Evolutionary conservation across 2,113 vertebrate genomes (phyloP).

Genomic region (Phasianus colchicus): DNA sequence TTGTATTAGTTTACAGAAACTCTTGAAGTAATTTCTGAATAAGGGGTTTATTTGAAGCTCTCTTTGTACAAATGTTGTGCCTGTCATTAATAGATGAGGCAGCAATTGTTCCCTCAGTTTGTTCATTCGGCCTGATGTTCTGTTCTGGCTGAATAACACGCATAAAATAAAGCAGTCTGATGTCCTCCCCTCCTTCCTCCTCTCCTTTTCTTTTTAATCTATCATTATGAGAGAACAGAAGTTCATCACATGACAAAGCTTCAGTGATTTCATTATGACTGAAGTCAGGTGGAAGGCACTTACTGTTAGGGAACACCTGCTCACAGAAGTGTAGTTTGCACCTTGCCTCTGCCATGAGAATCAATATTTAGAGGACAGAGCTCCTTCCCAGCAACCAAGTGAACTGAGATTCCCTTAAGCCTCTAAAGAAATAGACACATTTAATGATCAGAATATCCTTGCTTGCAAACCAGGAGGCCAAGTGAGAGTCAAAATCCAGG

Average conservation of each 20-base stretch:
- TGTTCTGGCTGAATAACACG: not conserved
- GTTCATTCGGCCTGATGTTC: not conserved
- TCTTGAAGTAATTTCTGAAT: not conserved
- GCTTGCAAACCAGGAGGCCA: not conserved
- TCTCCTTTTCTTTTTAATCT: not conserved
- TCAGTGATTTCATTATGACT: not conserved
- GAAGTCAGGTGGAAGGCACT: not conserved
- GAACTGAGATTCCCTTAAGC: not conserved
- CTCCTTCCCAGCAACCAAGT: not conserved
- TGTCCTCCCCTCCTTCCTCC: not conserved
- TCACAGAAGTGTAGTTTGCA: not conserved
- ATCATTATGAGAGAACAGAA: not conserved
- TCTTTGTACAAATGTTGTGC: not conserved
- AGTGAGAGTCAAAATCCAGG: slow-evolving; percentile 22
- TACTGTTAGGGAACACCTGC: not conserved
- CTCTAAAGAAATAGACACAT: not conserved
- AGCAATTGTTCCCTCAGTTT: not conserved
- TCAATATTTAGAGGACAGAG: not conserved
- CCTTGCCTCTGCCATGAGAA: not conserved
- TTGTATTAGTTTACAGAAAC: not conserved
- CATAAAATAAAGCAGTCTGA: not conserved
- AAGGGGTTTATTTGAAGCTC: not conserved
- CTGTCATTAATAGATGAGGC: not conserved
- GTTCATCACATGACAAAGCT: not conserved
- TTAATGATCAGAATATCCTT: not conserved